These are phyloP conservation scores for Himalopsyche phryganea DNA, from an alignment of 1,140 invertebrate species.

Conservation along the genomic window DNA sequence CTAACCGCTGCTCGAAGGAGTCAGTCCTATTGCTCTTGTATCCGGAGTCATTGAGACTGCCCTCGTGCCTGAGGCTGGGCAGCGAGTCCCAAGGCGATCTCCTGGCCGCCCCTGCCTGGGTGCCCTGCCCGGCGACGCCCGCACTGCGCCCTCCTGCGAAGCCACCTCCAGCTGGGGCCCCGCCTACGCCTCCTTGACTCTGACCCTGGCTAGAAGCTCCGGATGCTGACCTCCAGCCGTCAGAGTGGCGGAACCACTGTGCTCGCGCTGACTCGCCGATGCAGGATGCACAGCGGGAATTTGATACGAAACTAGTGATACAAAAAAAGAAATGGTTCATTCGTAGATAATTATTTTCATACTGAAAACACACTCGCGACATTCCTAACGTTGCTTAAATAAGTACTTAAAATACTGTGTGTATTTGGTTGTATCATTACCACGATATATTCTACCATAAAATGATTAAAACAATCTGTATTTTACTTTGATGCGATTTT, in stretches of 20 bases:
- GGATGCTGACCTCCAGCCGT: slow-evolving; percentile 79
- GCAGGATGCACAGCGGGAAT: slow-evolving; percentile 73
- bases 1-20: slow-evolving; percentile 78
- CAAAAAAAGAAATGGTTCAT: background rate
- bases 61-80: slow-evolving; percentile 75
- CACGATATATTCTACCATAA: too few species aligned
- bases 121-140: slow-evolving; percentile 19
- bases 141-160: background rate
- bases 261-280: slow-evolving; percentile 79
- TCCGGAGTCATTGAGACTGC: slow-evolving; percentile 78
- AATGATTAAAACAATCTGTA: too few species aligned
- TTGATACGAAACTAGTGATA: slow-evolving; percentile 51
- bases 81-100: slow-evolving; percentile 81
- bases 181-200: background rate
- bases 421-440: too few species aligned
- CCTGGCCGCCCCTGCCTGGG: slow-evolving; percentile 48
- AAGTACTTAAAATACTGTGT: too few species aligned
- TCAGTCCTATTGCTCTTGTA: slow-evolving; percentile 81
- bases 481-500: too few species aligned
- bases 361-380: too few species aligned
- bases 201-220: slow-evolving; percentile 55
- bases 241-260: slow-evolving; percentile 83
- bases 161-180: slow-evolving; percentile 9
- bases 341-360: too few species aligned
- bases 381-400: too few species aligned